phyloP scores from a whole-genome alignment of 2,888 invertebrate genomes.

The Scrobipalpa atriplicella region DNA sequence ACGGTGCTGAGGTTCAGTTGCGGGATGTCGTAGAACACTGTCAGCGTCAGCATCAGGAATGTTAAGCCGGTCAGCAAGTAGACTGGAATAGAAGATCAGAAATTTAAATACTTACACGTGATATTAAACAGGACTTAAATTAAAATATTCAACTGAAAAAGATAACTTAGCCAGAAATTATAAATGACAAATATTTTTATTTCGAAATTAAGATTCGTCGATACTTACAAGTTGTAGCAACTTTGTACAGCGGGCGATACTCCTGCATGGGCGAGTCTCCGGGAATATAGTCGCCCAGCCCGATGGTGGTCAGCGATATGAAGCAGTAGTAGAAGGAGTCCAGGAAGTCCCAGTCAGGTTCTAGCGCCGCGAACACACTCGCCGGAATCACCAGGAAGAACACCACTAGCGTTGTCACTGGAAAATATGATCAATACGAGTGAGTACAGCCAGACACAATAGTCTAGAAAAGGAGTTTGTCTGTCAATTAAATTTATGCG shows the following conservation, averaged over 20 bases:
- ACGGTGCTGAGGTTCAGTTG: conserved; percentile 92
- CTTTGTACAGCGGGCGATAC: conserved; percentile 92
- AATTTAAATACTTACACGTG: neutral
- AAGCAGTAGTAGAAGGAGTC: conserved; percentile 96
- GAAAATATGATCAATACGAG: conserved; percentile 37
- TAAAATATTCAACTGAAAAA: neutral
- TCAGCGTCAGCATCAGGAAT: conserved; percentile 92
- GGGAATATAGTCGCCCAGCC: conserved; percentile 95
- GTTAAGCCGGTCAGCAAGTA: conserved; percentile 92
- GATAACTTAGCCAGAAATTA: neutral
- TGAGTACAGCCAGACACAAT: no score
- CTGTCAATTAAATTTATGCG: no score
- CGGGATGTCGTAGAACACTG: conserved; percentile 94
- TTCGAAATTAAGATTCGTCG: neutral
- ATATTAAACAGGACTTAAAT: neutral
- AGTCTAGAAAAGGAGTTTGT: no score
- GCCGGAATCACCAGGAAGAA: conserved; percentile 90
- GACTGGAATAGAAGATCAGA: conserved; percentile 67
- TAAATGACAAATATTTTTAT: no score
- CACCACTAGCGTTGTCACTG: conserved; percentile 79
- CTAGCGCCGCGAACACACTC: conserved; percentile 87
- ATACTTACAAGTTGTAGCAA: conserved; percentile 88
- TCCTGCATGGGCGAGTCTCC: conserved; percentile 90
- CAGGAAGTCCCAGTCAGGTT: conserved; percentile 92
- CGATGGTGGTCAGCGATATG: conserved; percentile 94